These are phyloP conservation scores for Gulo gulo DNA, from an alignment of 2,113 vertebrate species.

Conservation along the genomic window DNA sequence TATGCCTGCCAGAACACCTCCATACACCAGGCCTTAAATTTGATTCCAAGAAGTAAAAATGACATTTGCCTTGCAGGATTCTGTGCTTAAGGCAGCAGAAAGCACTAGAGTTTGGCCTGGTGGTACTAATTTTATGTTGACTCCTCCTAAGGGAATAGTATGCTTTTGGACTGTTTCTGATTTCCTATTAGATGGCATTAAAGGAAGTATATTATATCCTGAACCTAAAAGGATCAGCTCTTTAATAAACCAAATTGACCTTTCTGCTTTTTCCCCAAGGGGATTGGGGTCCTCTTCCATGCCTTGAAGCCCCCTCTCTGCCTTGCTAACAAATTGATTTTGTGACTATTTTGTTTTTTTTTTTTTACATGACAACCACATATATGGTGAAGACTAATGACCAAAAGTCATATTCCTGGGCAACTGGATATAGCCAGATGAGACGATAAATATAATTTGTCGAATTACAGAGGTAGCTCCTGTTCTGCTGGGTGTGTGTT, in stretches of 20 bases:
- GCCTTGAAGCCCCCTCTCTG: slow-evolving; percentile 66
- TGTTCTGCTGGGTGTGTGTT: slow-evolving; percentile 19
- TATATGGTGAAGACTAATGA: slow-evolving; percentile 71
- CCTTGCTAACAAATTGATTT: slow-evolving; percentile 75
- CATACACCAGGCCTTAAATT: slow-evolving; percentile 35
- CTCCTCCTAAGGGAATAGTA: slow-evolving; percentile 70
- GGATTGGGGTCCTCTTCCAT: slow-evolving; percentile 61
- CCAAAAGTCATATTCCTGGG: slow-evolving; percentile 60
- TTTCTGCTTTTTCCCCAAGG: slow-evolving; percentile 70
- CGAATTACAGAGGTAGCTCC: slow-evolving; percentile 65
- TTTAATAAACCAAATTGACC: slow-evolving; percentile 80
- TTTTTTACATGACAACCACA: slow-evolving; percentile 74
- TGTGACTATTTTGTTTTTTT: slow-evolving; percentile 63
- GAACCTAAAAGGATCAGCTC: slow-evolving; percentile 79
- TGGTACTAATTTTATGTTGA: slow-evolving; percentile 66
- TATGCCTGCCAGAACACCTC: slow-evolving; percentile 48
- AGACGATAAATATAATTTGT: slow-evolving; percentile 69
- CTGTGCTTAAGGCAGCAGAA: slow-evolving; percentile 49
- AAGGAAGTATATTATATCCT: slow-evolving; percentile 78
- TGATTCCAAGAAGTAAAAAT: slow-evolving; percentile 56
- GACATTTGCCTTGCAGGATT: slow-evolving; percentile 62
- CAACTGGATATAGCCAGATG: slow-evolving; percentile 56
- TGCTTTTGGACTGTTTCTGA: slow-evolving; percentile 74
- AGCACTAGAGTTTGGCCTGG: slow-evolving; percentile 56
- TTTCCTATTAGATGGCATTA: slow-evolving; percentile 78